These are phyloP conservation scores for Fukomys damarensis DNA, from an alignment of 2,113 vertebrate species.

Conservation along the genomic window DNA sequence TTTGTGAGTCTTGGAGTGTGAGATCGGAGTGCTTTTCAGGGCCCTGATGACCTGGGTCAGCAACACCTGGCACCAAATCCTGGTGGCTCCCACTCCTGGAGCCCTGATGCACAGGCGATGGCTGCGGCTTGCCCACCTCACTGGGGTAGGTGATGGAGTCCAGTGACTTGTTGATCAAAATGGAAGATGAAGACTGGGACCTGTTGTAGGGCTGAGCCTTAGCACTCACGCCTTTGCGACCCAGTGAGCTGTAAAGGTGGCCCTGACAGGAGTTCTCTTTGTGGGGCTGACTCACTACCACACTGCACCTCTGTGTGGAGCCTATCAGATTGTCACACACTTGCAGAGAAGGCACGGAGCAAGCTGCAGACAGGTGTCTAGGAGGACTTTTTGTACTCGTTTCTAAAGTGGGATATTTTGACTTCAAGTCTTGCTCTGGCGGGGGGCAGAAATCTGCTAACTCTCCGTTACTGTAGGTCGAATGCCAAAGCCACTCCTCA, in stretches of 20 bases:
- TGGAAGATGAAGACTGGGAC: conserved; percentile 89
- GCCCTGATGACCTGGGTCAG: conserved; percentile 74
- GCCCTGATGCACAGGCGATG: conserved; percentile 71
- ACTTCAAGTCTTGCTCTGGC: conserved; percentile 82
- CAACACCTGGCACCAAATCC: conserved; percentile 35
- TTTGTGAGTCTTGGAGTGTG: conserved; percentile 95
- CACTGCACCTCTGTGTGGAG: conserved; percentile 90
- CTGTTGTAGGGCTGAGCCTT: conserved; percentile 87
- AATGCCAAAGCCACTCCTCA: conserved; percentile 93
- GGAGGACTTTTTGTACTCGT: conserved; percentile 79
- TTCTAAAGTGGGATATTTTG: conserved; percentile 79
- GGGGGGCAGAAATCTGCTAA: conserved; percentile 90
- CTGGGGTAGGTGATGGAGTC: conserved; percentile 84
- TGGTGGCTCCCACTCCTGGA: conserved; percentile 77
- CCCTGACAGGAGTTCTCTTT: conserved; percentile 88
- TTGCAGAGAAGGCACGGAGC: conserved; percentile 92
- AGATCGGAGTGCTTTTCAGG: conserved; percentile 89
- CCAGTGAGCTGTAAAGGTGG: conserved; percentile 91
- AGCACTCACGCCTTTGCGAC: conserved; percentile 81
- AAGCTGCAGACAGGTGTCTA: conserved; percentile 85
- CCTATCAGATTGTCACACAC: conserved; percentile 82
- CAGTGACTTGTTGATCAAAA: conserved; percentile 84
- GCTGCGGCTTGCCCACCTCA: conserved; percentile 82
- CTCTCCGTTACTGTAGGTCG: conserved; percentile 95
- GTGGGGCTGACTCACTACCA: conserved; percentile 90